Evolutionary conservation across 2,797 vertebrate genomes (phyloP).

Genomic region (Poecilia wingei): DNA sequence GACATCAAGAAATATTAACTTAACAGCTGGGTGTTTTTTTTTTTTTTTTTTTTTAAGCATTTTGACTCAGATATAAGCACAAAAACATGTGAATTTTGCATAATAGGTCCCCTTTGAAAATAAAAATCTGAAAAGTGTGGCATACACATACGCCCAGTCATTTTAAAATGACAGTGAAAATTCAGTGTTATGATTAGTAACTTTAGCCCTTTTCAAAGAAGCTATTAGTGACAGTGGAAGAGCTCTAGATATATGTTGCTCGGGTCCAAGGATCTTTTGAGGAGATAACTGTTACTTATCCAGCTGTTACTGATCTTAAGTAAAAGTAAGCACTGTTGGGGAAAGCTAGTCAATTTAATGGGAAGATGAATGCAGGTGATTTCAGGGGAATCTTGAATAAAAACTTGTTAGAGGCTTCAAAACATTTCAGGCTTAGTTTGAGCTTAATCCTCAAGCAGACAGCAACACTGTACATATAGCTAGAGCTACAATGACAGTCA

Average conservation of each 20-base stretch:
- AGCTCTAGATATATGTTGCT: background rate
- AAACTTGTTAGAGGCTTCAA: background rate
- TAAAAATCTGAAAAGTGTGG: background rate
- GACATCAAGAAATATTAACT: no score
- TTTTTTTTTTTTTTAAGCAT: no score
- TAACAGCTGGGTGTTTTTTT: no score
- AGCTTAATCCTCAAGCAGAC: background rate
- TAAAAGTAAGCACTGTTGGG: background rate
- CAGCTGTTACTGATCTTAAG: background rate
- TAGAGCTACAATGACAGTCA: background rate
- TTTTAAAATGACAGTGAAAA: background rate
- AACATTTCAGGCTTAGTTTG: background rate
- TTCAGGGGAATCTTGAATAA: background rate
- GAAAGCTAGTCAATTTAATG: background rate
- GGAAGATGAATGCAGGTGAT: background rate
- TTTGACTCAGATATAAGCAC: no score
- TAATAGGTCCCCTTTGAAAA: no score
- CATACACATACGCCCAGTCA: background rate
- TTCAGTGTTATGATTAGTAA: background rate
- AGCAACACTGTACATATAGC: background rate
- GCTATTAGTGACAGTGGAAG: background rate
- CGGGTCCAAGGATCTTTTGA: background rate
- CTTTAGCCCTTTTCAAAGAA: background rate
- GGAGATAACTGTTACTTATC: background rate
- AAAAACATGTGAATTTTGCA: no score